These are phyloP conservation scores for Tubiluchus corallicola DNA, from an alignment of 2,888 invertebrate species.

Conservation along the genomic window DNA sequence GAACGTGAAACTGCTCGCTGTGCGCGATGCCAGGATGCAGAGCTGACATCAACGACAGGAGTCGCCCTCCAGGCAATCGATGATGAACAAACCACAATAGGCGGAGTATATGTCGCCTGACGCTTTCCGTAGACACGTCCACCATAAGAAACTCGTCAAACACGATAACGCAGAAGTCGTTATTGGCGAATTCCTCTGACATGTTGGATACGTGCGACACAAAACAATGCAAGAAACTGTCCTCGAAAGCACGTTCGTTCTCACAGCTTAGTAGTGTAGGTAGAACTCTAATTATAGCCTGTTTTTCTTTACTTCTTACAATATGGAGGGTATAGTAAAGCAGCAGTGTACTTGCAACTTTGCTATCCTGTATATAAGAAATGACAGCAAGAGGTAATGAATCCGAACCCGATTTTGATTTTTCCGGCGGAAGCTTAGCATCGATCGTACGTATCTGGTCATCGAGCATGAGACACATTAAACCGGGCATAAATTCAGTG, in stretches of 20 bases:
- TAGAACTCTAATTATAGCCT: slow-evolving; percentile 62
- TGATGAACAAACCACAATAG: slow-evolving; percentile 75
- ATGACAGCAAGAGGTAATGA: slow-evolving; percentile 83
- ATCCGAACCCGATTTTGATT: slow-evolving; percentile 60
- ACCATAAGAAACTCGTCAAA: slow-evolving; percentile 92
- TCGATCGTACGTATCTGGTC: slow-evolving; percentile 43
- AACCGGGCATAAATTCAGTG: slow-evolving; percentile 76
- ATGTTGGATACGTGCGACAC: slow-evolving; percentile 65
- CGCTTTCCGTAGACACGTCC: slow-evolving; percentile 69
- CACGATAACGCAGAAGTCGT: slow-evolving; percentile 82
- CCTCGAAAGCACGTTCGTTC: slow-evolving; percentile 78
- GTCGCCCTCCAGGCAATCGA: slow-evolving; percentile 55
- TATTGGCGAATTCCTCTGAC: slow-evolving; percentile 75
- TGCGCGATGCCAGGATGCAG: slow-evolving; percentile 41
- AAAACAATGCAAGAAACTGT: slow-evolving; percentile 80
- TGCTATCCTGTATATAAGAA: slow-evolving; percentile 72
- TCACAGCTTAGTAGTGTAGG: slow-evolving; percentile 76
- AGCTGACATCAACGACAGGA: slow-evolving; percentile 61
- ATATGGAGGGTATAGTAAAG: slow-evolving; percentile 80
- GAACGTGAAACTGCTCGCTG: slow-evolving; percentile 59
- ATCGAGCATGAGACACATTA: slow-evolving; percentile 75
- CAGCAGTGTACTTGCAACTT: slow-evolving; percentile 73
- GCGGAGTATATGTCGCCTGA: slow-evolving; percentile 71
- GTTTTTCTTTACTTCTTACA: slow-evolving; percentile 56
- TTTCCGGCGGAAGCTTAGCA: slow-evolving; percentile 72